A percentile compares a stretch with the other conserved stretches of the same genome.
phyloP scores from a whole-genome alignment of 92 coral and sea anemone species.

The Metridium senile region DNA sequence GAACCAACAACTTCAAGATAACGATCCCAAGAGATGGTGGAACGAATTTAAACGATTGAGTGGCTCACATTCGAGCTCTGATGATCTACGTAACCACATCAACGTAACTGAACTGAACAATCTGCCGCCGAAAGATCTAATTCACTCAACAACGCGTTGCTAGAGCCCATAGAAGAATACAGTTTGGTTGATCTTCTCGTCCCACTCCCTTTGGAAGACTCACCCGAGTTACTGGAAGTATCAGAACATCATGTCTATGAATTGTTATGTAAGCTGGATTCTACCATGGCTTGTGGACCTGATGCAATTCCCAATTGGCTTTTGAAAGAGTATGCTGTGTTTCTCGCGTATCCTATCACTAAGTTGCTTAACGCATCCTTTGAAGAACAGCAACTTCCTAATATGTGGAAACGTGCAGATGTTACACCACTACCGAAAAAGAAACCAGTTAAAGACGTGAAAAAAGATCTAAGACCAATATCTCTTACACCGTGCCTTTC shows the following conservation, averaged over 20 bases:
- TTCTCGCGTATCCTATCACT: conserved; percentile 42
- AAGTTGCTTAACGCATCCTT: conserved; percentile 43
- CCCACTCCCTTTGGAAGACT: conserved; percentile 20
- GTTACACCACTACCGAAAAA: conserved; percentile 33
- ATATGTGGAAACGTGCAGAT: conserved; percentile 43
- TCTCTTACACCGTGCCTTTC: conserved; percentile 19
- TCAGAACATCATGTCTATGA: conserved; percentile 9
- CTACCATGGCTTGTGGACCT: conserved; percentile 44
- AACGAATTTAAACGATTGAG: conserved; percentile 47
- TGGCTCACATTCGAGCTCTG: conserved; percentile 21
- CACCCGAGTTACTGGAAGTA: conserved; percentile 14
- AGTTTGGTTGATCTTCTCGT: background rate
- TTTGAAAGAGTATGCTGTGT: conserved; percentile 37
- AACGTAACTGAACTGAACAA: background rate
- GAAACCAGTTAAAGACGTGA: conserved; percentile 35
- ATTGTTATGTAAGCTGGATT: conserved; percentile 16
- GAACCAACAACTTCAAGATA: conserved; percentile 37
- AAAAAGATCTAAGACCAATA: conserved; percentile 32
- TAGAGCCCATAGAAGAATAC: conserved; percentile 45
- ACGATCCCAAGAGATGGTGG: conserved; percentile 54
- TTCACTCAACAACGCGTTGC: conserved; percentile 20
- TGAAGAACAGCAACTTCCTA: conserved; percentile 31
- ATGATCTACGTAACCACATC: conserved; percentile 16
- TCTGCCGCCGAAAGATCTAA: conserved; percentile 26
- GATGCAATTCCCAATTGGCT: conserved; percentile 49